Conservation (phyloP, 2,888 invertebrate species). For the Margaritifera margaritifera region DNA sequence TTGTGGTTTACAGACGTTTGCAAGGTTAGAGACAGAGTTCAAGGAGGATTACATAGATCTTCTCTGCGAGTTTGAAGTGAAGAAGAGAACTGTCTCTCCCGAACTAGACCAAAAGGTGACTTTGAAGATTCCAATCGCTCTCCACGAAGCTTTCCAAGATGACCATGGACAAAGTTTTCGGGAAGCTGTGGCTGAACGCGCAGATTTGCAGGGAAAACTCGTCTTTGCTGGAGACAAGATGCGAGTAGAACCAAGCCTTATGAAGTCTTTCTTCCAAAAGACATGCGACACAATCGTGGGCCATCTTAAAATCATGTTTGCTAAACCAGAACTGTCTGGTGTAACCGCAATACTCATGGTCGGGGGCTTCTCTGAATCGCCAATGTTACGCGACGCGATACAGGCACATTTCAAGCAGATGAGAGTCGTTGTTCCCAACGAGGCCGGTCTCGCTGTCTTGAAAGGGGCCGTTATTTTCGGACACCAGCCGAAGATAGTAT, state of each 20-base stretch:
- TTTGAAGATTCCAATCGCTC: conserved; percentile 22
- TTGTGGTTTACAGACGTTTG: conserved; percentile 9
- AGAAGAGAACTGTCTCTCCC: conserved; percentile 23
- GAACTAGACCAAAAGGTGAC: conserved; percentile 16
- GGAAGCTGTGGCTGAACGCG: conserved; percentile 7
- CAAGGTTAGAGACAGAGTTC: conserved; percentile 17
- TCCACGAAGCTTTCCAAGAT: conserved; percentile 21
- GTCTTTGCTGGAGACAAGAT: conserved; percentile 22
- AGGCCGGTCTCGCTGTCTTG: conserved; percentile 25
- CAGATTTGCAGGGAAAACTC: conserved; percentile 8
- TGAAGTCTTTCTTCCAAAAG: conserved; percentile 5
- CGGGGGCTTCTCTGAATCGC: conserved; percentile 32
- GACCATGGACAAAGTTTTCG: conserved; percentile 13
- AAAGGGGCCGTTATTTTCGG: conserved; percentile 36
- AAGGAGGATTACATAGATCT: conserved; percentile 23
- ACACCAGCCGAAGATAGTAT: conserved; percentile 17
- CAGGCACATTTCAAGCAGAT: conserved; percentile 9
- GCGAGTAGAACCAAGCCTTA: conserved; percentile 9
- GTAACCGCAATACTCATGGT: conserved; percentile 26
- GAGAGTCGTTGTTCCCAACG: conserved; percentile 25
- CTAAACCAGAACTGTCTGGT: conserved; percentile 6
- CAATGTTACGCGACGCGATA: conserved; percentile 18
- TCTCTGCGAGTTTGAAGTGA: conserved; percentile 28
- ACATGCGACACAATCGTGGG: conserved; percentile 10
- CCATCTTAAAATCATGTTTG: conserved; percentile 11